Conservation (phyloP, 2,797 vertebrate genomes). For the Tragopan temminckii region DNA sequence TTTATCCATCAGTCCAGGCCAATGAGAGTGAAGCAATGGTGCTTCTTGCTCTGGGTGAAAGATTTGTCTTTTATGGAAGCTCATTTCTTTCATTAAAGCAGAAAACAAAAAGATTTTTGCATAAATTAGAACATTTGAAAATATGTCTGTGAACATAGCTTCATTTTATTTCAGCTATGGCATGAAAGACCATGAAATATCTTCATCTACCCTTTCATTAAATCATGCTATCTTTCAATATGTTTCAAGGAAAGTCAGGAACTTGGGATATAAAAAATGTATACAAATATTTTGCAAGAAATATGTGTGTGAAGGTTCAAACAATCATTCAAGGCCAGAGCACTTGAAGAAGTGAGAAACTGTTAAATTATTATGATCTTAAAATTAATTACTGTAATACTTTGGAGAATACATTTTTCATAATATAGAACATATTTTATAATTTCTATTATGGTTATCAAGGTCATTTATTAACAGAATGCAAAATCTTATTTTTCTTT, state of each 20-base stretch:
- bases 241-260: not conserved
- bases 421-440: constrained; percentile 51
- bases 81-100: not conserved
- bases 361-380: constrained; percentile 54
- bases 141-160: not conserved
- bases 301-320: constrained; percentile 29
- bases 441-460: constrained; percentile 57
- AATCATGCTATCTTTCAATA: not conserved
- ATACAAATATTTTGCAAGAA: constrained; percentile 3
- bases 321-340: constrained; percentile 43
- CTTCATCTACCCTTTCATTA: constrained; percentile 1
- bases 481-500: constrained; percentile 50
- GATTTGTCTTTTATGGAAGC: not conserved
- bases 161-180: constrained; percentile 2
- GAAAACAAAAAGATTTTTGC: not conserved
- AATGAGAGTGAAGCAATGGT: not conserved
- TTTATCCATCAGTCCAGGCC: not conserved
- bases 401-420: not conserved
- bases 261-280: not conserved
- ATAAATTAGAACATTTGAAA: not conserved
- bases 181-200: not conserved
- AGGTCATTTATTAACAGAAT: constrained; percentile 53
- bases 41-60: not conserved
- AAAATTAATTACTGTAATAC: constrained; percentile 65
- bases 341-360: constrained; percentile 24